phyloP scores from a whole-genome alignment of 2,797 vertebrate species.

The Staurois parvus region DNA sequence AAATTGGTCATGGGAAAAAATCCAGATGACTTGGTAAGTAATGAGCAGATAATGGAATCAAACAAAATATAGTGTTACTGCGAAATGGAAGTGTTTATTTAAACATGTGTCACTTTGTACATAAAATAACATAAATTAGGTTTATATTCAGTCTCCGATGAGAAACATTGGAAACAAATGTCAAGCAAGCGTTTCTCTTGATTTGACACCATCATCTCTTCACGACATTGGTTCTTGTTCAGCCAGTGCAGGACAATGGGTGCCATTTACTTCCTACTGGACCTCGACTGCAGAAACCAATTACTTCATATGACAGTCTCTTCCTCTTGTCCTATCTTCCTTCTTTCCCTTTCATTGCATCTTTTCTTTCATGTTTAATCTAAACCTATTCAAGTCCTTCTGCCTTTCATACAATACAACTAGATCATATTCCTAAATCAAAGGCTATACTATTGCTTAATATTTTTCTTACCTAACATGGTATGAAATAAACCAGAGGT shows the following conservation, averaged over 20 bases:
- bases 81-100: neutral
- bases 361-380: too few species aligned
- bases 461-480: too few species aligned
- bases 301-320: too few species aligned
- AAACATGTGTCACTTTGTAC: neutral
- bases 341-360: too few species aligned
- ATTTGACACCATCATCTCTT: neutral
- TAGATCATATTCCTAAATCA: too few species aligned
- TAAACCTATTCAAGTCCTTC: too few species aligned
- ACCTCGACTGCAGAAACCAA: too few species aligned
- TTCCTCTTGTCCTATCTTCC: too few species aligned
- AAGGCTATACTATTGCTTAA: too few species aligned
- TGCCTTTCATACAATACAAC: too few species aligned
- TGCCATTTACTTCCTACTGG: neutral
- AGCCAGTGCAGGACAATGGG: neutral
- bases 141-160: too few species aligned
- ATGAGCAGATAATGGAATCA: conserved; percentile 23
- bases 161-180: neutral
- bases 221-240: neutral
- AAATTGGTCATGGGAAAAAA: conserved; percentile 71
- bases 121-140: neutral
- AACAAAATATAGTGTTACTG: neutral
- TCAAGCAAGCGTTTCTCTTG: neutral
- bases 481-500: too few species aligned
- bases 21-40: conserved; percentile 68